These are phyloP conservation scores for Cancer borealis DNA, from an alignment of 2,888 invertebrate species.

Conservation along the genomic window DNA sequence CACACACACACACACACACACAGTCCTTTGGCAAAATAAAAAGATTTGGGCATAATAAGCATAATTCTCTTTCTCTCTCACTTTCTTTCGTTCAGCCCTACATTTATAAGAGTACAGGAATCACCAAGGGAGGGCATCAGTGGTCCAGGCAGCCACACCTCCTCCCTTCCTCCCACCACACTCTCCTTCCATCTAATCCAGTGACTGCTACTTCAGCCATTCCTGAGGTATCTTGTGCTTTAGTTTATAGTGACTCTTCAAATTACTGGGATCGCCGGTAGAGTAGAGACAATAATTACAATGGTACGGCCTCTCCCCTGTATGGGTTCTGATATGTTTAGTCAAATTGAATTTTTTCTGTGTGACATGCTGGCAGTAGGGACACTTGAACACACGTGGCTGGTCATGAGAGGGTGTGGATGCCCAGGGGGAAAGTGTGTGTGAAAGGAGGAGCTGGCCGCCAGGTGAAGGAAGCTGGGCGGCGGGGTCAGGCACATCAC, in stretches of 20 bases:
- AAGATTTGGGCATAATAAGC: neutral
- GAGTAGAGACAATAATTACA: slow-evolving; percentile 65
- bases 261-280: slow-evolving; percentile 68
- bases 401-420: slow-evolving; percentile 51
- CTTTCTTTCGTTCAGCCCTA: neutral
- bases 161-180: neutral
- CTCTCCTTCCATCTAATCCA: neutral
- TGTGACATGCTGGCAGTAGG: slow-evolving; percentile 69
- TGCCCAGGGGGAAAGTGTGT: slow-evolving; percentile 43
- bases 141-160: neutral
- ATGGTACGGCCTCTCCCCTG: slow-evolving; percentile 71
- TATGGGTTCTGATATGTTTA: slow-evolving; percentile 73
- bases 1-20: slow-evolving; percentile 30
- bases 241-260: slow-evolving; percentile 64
- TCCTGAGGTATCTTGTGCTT: slow-evolving; percentile 61
- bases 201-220: slow-evolving; percentile 24
- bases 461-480: slow-evolving; percentile 46
- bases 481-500: slow-evolving; percentile 56
- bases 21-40: neutral
- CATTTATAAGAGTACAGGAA: neutral
- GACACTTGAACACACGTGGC: slow-evolving; percentile 62
- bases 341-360: slow-evolving; percentile 71
- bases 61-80: neutral
- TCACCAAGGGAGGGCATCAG: neutral
- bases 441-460: slow-evolving; percentile 61